Percentiles rank a stretch among this genome's conserved stretches.
Evolutionary conservation across 2,888 invertebrate species (phyloP).

Genomic region (Caenorhabditis parvicauda): DNA sequence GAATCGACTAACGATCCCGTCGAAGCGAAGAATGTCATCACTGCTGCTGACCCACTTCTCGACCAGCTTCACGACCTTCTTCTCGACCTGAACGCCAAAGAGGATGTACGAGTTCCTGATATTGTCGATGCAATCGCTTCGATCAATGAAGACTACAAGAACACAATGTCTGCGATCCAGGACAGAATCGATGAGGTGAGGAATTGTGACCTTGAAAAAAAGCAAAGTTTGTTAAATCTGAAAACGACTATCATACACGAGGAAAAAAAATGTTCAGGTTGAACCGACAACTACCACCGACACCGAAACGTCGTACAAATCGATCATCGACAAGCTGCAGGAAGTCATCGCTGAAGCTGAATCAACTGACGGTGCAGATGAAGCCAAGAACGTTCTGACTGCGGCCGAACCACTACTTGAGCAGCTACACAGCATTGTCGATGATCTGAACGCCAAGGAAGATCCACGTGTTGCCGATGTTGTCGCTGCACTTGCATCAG

Average conservation of each 20-base stretch:
- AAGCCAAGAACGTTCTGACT: too few relatives aligned
- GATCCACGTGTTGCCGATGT: constrained; percentile 27
- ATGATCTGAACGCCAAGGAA: constrained; percentile 17
- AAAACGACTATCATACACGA: too few relatives aligned
- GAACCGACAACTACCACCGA: too few relatives aligned
- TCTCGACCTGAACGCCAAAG: constrained; percentile 18
- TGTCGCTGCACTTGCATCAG: constrained; percentile 18
- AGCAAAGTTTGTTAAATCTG: too few relatives aligned
- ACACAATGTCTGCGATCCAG: constrained; percentile 9
- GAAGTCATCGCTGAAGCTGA: too few relatives aligned
- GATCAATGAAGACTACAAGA: constrained; percentile 12
- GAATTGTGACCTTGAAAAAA: constrained; percentile 12
- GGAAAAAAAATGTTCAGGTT: too few relatives aligned
- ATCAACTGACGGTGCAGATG: too few relatives aligned
- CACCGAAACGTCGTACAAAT: too few relatives aligned
- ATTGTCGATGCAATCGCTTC: constrained; percentile 7
- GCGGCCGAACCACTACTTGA: constrained; percentile 21
- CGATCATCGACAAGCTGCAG: too few relatives aligned
- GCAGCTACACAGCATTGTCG: constrained; percentile 16
- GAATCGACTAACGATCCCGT: too few relatives aligned
- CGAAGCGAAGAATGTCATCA: constrained; percentile 12
- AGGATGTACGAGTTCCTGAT: constrained; percentile 22
- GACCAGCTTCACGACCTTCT: constrained; percentile 17
- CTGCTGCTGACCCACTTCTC: constrained; percentile 16
- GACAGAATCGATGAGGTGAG: constrained; percentile 11